Percentiles rank a stretch among this genome's conserved stretches.
These are phyloP conservation scores for Thumatha senex DNA, from an alignment of 2,888 invertebrate species.

Conservation along the genomic window DNA sequence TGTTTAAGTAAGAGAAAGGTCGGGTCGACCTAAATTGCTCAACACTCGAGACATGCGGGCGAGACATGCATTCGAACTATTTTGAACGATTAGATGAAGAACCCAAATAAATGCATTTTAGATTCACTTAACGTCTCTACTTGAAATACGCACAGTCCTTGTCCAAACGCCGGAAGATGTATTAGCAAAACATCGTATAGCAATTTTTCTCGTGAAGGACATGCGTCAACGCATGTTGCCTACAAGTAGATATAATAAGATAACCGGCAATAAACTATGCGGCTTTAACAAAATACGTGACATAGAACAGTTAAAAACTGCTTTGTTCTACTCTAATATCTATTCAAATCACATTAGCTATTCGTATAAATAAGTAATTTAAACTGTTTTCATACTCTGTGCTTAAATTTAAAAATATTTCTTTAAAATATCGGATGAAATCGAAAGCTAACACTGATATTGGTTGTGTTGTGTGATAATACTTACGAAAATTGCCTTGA, in stretches of 20 bases:
- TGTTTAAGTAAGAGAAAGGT: conserved; percentile 40
- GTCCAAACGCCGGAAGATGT: conserved; percentile 55
- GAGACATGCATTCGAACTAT: conserved; percentile 27
- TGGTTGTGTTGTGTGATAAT: conserved; percentile 52
- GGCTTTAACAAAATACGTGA: conserved; percentile 22
- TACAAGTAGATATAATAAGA: conserved; percentile 62
- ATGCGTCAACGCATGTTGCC: conserved; percentile 58
- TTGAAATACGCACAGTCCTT: conserved; percentile 41
- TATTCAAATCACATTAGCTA: conserved; percentile 36
- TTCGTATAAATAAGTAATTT: conserved; percentile 38
- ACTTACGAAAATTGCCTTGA: conserved; percentile 75
- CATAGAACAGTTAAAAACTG: conserved; percentile 23
- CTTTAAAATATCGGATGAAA: conserved; percentile 25
- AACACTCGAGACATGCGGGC: conserved; percentile 22
- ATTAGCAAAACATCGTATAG: conserved; percentile 47
- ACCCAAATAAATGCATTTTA: conserved; percentile 37
- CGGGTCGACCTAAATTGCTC: conserved; percentile 45
- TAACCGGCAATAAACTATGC: conserved; percentile 38
- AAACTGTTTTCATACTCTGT: conserved; percentile 18
- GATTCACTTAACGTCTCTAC: conserved; percentile 48
- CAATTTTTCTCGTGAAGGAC: conserved; percentile 67
- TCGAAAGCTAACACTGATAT: conserved; percentile 41
- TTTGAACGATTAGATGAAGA: conserved; percentile 34
- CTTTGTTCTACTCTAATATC: conserved; percentile 33
- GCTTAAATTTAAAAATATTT: conserved; percentile 8